Percentiles rank a stretch among this genome's conserved stretches.
These are phyloP conservation scores for Siderastrea siderea DNA, from an alignment of 92 coral and sea anemone species.

Conservation along the genomic window DNA sequence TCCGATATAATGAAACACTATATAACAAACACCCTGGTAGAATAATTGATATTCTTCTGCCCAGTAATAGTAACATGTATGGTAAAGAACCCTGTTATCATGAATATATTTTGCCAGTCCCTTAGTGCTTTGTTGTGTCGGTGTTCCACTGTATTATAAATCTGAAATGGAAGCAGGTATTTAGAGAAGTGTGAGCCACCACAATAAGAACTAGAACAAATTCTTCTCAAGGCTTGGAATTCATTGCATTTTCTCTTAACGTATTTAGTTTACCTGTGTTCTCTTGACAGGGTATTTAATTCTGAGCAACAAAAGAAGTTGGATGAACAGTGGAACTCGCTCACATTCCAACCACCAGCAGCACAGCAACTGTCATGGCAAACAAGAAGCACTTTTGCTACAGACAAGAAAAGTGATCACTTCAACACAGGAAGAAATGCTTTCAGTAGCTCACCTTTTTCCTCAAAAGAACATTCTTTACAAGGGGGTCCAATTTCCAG, in stretches of 20 bases:
- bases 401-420: neutral
- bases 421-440: neutral
- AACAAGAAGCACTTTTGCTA: neutral
- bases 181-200: too few relatives aligned
- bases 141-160: too few relatives aligned
- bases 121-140: too few relatives aligned
- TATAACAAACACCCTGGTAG: too few relatives aligned
- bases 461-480: conserved; percentile 1
- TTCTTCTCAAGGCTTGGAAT: too few relatives aligned
- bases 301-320: conserved; percentile 30
- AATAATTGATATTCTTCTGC: too few relatives aligned
- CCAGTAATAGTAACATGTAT: too few relatives aligned
- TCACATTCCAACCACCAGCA: conserved; percentile 23
- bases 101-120: too few relatives aligned
- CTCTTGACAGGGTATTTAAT: neutral
- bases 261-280: neutral
- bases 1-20: too few relatives aligned
- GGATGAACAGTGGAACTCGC: conserved; percentile 31
- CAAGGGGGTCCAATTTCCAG: conserved; percentile 7
- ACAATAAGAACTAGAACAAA: too few relatives aligned
- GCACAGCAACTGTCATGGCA: conserved; percentile 19
- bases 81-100: too few relatives aligned
- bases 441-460: neutral
- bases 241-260: neutral
- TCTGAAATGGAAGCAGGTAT: too few relatives aligned